These are phyloP conservation scores for Hirudinaria manillensis DNA, from an alignment of 2,888 invertebrate species.

Conservation along the genomic window DNA sequence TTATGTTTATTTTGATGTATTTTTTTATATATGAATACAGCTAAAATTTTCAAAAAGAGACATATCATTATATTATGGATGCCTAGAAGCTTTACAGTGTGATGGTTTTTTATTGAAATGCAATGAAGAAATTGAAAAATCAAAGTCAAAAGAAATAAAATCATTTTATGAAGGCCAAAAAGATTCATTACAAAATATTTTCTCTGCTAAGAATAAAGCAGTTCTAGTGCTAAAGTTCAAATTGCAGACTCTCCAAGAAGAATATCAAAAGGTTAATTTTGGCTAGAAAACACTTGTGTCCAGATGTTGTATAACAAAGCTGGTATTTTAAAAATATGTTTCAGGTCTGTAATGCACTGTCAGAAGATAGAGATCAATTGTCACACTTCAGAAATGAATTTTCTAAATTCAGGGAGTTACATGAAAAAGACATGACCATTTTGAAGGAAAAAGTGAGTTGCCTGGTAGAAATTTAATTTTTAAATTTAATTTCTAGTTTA, in stretches of 20 bases:
- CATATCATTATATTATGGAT: constrained; percentile 16
- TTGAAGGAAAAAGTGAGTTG: neutral
- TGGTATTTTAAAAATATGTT: neutral
- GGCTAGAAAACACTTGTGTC: too few relatives aligned
- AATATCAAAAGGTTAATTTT: constrained; percentile 28
- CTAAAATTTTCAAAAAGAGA: constrained; percentile 12
- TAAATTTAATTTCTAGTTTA: neutral
- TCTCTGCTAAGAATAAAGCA: constrained; percentile 20
- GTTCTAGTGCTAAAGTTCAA: constrained; percentile 14
- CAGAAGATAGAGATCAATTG: constrained; percentile 15
- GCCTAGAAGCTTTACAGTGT: constrained; percentile 6
- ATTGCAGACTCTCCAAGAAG: constrained; percentile 21
- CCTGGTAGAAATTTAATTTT: neutral
- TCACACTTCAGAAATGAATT: neutral
- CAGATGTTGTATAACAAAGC: neutral
- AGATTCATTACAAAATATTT: constrained; percentile 15
- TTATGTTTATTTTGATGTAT: neutral
- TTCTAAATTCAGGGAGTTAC: neutral
- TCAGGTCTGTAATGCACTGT: constrained; percentile 1
- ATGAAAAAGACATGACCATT: neutral
- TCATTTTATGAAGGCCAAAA: constrained; percentile 20
- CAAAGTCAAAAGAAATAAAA: constrained; percentile 17
- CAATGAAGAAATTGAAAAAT: constrained; percentile 15
- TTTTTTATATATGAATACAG: neutral
- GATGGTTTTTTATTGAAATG: neutral